These are phyloP conservation scores for Syrrhaptes paradoxus DNA, from an alignment of 2,113 vertebrate species.

Conservation along the genomic window DNA sequence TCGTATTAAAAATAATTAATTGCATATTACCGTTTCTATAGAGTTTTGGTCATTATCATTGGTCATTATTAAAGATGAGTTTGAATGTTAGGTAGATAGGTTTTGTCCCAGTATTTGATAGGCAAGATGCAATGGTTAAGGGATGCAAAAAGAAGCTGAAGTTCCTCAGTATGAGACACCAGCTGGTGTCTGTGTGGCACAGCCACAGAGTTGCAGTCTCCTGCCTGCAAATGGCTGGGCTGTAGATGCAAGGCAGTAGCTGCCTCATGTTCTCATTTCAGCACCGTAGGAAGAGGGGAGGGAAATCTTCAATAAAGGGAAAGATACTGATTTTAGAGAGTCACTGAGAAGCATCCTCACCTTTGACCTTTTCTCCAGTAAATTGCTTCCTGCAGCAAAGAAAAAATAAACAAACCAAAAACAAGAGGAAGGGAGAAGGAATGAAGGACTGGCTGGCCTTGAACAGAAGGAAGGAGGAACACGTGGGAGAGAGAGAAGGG, in stretches of 20 bases:
- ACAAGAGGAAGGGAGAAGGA: neutral
- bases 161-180: neutral
- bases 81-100: neutral
- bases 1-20: constrained; percentile 58
- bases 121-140: neutral
- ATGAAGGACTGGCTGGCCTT: neutral
- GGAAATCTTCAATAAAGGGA: neutral
- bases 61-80: neutral
- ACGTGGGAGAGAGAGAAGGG: neutral
- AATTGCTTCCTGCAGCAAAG: neutral
- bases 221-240: neutral
- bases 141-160: neutral
- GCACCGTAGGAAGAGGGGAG: neutral
- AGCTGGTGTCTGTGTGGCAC: neutral
- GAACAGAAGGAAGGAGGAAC: neutral
- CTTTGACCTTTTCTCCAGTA: neutral
- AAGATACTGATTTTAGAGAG: neutral
- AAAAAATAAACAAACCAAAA: neutral
- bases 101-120: neutral
- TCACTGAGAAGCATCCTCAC: neutral
- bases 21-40: constrained; percentile 37
- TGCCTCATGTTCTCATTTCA: neutral
- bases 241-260: neutral
- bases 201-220: neutral
- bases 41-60: neutral